A percentile compares a stretch with the other conserved stretches of the same genome.
These are phyloP conservation scores for Acronicta leporina DNA, from an alignment of 2,888 invertebrate genomes.

Conservation along the genomic window DNA sequence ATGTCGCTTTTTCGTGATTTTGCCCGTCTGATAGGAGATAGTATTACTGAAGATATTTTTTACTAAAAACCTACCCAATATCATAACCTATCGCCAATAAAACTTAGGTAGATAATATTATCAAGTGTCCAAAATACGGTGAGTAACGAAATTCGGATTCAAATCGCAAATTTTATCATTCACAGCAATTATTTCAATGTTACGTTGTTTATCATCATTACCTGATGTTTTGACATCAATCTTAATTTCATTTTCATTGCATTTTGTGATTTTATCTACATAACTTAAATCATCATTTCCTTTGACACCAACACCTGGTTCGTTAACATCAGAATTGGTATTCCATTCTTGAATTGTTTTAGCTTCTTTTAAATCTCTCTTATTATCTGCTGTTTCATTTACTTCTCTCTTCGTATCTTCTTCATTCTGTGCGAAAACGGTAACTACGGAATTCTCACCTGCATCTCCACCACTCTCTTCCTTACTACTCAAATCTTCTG, in stretches of 20 bases:
- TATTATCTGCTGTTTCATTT: neutral
- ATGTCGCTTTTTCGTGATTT: no score
- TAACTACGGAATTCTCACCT: neutral
- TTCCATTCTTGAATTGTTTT: slow-evolving; percentile 1
- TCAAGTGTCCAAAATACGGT: slow-evolving; percentile 46
- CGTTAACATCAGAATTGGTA: no score
- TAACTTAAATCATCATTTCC: neutral
- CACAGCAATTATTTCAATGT: slow-evolving; percentile 19
- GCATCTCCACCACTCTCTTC: neutral
- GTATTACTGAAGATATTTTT: no score
- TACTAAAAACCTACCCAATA: slow-evolving; percentile 21
- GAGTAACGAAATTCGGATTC: slow-evolving; percentile 14
- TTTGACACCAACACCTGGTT: neutral
- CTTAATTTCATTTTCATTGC: slow-evolving; percentile 4
- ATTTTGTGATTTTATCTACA: neutral
- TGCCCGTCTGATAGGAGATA: no score
- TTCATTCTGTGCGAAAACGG: neutral
- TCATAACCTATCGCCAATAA: neutral
- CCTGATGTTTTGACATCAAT: neutral
- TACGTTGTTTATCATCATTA: neutral
- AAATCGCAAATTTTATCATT: slow-evolving; percentile 33
- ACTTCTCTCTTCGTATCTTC: neutral
- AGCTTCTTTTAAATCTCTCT: neutral
- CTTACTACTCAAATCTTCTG: neutral
- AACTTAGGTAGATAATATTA: neutral